Conservation (phyloP, 1,140 invertebrate species). For the Nylanderia fulva region DNA sequence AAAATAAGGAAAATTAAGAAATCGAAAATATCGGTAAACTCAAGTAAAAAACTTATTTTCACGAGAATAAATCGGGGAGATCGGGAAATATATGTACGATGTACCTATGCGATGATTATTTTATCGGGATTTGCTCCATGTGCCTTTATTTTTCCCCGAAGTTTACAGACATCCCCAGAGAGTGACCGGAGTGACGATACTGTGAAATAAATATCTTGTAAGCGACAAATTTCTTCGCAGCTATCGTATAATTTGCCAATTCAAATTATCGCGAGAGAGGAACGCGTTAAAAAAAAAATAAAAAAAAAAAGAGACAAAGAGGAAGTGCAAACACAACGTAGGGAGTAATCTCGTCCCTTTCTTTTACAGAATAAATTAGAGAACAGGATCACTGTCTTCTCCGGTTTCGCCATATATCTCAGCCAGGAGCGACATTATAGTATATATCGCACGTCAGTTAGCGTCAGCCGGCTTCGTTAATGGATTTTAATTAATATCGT, state of each 20-base stretch:
- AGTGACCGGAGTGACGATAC: too few relatives aligned
- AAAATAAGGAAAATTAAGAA: background rate
- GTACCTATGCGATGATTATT: constrained; percentile 6
- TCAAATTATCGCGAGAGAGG: background rate
- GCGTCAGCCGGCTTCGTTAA: constrained; percentile 51
- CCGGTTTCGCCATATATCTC: constrained; percentile 46
- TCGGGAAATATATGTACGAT: background rate
- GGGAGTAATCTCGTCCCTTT: constrained; percentile 21
- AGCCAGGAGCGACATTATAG: background rate
- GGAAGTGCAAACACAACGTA: background rate
- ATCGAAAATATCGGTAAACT: background rate
- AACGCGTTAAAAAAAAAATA: background rate
- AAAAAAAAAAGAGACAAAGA: too few relatives aligned
- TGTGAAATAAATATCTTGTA: background rate
- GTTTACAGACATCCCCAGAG: too few relatives aligned
- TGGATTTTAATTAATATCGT: constrained; percentile 71
- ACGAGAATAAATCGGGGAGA: background rate
- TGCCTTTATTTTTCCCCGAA: too few relatives aligned
- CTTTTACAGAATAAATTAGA: constrained; percentile 9
- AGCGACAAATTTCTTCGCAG: background rate
- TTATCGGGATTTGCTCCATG: background rate
- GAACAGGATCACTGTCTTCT: constrained; percentile 18
- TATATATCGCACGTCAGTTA: constrained; percentile 45
- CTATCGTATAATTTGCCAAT: constrained; percentile 14
- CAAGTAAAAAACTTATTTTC: background rate